A percentile compares a stretch with the other conserved stretches of the same genome.
These are phyloP conservation scores for Arctopsyche grandis DNA, from an alignment of 1,140 invertebrate genomes.

Conservation along the genomic window DNA sequence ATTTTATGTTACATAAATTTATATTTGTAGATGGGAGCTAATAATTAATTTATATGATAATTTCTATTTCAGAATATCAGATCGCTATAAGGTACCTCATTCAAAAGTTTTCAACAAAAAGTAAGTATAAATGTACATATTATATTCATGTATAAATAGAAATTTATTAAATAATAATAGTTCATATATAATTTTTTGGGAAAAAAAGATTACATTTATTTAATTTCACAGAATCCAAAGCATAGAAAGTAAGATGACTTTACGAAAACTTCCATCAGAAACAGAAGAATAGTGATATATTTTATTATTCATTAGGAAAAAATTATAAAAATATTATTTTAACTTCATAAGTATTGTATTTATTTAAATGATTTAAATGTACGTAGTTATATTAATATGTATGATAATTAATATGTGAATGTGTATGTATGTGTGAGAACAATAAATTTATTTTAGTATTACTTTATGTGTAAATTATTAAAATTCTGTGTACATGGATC, in stretches of 20 bases:
- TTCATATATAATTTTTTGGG: neutral
- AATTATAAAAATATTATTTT: too few species aligned
- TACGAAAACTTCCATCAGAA: constrained; percentile 17
- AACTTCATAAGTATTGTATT: too few species aligned
- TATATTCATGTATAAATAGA: too few species aligned
- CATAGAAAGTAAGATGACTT: constrained; percentile 42
- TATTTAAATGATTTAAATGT: neutral
- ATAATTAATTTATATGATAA: neutral
- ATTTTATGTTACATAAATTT: constrained; percentile 3
- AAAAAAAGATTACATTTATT: neutral
- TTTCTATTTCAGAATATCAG: constrained; percentile 45
- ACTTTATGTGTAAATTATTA: too few species aligned
- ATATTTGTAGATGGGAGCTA: neutral
- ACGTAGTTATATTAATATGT: constrained; percentile 9
- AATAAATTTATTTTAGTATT: constrained; percentile 11
- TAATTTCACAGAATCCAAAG: constrained; percentile 41
- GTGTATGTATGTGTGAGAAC: constrained; percentile 1
- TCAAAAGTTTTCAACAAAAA: constrained; percentile 50
- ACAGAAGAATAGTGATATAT: constrained; percentile 10
- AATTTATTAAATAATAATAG: constrained; percentile 7
- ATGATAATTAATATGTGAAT: constrained; percentile 12
- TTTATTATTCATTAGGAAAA: constrained; percentile 3
- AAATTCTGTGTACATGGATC: too few species aligned
- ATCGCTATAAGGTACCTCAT: constrained; percentile 52
- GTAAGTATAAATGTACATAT: constrained; percentile 46